Base-by-base conservation (phyloP, 2,113 vertebrate species). In the Dromaius novaehollandiae region DNA sequence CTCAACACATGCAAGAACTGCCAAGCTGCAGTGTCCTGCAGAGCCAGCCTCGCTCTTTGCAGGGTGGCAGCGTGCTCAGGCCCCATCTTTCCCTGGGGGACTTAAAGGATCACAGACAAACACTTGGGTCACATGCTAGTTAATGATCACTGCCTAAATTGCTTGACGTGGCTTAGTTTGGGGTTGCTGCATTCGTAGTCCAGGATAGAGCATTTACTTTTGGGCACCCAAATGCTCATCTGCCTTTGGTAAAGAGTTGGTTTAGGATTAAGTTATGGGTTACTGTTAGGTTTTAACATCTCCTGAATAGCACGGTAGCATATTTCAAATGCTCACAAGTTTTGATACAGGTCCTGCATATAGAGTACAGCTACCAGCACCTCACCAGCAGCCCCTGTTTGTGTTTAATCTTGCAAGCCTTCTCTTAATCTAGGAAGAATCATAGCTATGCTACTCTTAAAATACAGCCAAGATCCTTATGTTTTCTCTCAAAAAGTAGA, bases 1-100 rank as follows among this genome's bases (percentile, higher is more conserved):
- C 5, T 70, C 25, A 13, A 32, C 3, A 14, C 2, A 2, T 0
- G 0, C 30, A 42, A 79, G 56, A 82, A 30, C 32, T 40, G 9
- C 9, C 13, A 11, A 78, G 22, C 26, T 81, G 77, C 13, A 53
- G 28, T 28, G 21, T 34, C 48, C 48, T 32, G 5, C 38, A 26
- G 21, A 82, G 50, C 60, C 65, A 55, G 28, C 30, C 28, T 34
- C 40, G 44, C 18, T 65, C 15, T 34, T 3, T 18, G 44, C 44
- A 11, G 44, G 46, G 34, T 38, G 74, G 60, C 69, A 82, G 40
- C 63, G 16, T 7, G 80, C 8, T 9, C 13, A 5, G 14, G 0
- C 18, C 48, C 26, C 11, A 4, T 14, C 40, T 50, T 60, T 65
- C 46, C 51, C 50, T 51, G 76, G 58, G 24, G 13, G 44, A 58